Evolutionary conservation across 2,113 vertebrate species (phyloP).

Genomic region (Hydrolagus affinis): DNA sequence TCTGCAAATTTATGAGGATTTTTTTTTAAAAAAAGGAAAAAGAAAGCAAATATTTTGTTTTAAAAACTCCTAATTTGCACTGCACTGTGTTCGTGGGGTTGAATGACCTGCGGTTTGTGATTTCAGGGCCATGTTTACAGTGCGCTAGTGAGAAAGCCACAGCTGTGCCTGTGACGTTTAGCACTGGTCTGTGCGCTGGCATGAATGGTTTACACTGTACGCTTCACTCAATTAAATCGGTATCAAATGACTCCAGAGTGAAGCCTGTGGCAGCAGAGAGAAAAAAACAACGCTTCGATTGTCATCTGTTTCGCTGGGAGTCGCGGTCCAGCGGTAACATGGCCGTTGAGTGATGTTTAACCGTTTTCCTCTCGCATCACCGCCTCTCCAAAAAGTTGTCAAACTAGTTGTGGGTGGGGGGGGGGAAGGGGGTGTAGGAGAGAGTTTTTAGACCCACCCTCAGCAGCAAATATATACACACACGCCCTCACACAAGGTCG

Average conservation of each 20-base stretch:
- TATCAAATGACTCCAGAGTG: constrained; percentile 16
- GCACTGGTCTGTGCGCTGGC: background rate
- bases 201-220: background rate
- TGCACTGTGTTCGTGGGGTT: background rate
- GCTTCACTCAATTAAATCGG: constrained; percentile 5
- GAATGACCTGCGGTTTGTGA: background rate
- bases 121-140: background rate
- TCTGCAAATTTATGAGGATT: background rate
- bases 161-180: background rate
- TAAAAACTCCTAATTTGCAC: background rate
- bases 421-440: too few species aligned
- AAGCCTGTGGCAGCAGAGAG: background rate
- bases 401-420: too few species aligned
- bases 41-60: background rate
- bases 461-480: too few species aligned
- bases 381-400: too few species aligned
- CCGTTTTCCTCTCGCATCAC: too few species aligned
- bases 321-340: background rate
- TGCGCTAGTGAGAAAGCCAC: background rate
- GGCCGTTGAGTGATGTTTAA: too few species aligned
- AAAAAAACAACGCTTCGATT: background rate
- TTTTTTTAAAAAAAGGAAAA: background rate
- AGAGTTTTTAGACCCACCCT: too few species aligned
- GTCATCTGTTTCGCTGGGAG: background rate
- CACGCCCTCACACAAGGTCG: too few species aligned